phyloP scores from a whole-genome alignment of 2,888 invertebrate species.

The Eupithecia dodoneata region DNA sequence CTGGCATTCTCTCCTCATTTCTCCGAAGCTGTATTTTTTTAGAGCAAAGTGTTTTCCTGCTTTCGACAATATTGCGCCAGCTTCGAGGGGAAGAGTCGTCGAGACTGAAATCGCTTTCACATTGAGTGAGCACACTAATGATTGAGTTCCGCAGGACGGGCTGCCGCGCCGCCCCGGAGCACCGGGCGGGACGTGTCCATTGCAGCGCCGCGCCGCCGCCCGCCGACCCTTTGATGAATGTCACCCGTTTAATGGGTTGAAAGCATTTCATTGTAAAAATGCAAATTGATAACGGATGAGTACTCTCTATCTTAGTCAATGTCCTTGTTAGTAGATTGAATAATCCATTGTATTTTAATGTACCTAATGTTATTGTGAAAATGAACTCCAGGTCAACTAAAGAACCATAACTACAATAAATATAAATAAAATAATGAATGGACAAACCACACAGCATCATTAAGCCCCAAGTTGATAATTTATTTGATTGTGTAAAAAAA shows the following conservation, averaged over 20 bases:
- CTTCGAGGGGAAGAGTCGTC: conserved; percentile 75
- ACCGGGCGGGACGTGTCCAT: conserved; percentile 49
- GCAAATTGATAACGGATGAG: conserved; percentile 39
- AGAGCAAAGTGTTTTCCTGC: conserved; percentile 78
- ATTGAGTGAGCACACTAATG: conserved; percentile 83
- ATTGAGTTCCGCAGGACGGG: conserved; percentile 77
- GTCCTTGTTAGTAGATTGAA: not conserved
- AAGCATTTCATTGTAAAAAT: conserved; percentile 71
- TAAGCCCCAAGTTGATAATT: too few relatives aligned
- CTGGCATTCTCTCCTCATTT: conserved; percentile 77
- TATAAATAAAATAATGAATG: too few relatives aligned
- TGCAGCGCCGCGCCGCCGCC: conserved; percentile 43
- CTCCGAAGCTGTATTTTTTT: conserved; percentile 74
- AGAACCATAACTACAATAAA: not conserved
- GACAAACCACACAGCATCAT: too few relatives aligned
- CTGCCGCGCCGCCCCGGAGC: conserved; percentile 42
- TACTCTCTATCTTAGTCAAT: conserved; percentile 3
- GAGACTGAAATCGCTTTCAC: conserved; percentile 81
- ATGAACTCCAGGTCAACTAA: not conserved
- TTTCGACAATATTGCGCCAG: conserved; percentile 82
- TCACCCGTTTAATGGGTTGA: conserved; percentile 73
- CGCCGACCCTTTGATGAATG: conserved; percentile 70
- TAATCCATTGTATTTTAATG: not conserved
- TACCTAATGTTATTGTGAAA: not conserved
- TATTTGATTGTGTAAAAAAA: too few relatives aligned